Evolutionary conservation across 2,113 vertebrate genomes (phyloP), one percentile per base, ranked within the genome.

Genomic region (Salvelinus sp.): DNA sequence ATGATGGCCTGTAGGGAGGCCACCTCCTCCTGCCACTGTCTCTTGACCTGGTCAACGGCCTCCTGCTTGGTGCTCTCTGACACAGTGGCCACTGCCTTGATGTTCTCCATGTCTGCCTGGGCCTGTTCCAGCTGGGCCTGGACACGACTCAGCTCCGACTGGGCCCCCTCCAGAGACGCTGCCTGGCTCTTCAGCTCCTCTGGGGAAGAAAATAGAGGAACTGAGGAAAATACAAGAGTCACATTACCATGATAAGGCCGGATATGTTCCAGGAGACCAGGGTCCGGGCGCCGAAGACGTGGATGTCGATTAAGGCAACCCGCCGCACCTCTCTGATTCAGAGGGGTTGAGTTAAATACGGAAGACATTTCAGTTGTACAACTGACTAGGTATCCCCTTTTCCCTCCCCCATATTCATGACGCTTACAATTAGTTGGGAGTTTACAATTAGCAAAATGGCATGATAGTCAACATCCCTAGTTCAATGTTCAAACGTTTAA

Each of bases 41-140:
- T 93, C 87, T 95, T 96, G 83, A 99, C 95, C 88, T 98, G 96
- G 82, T 99, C 97, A 0, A 99, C 97, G 81, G 97, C 97, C 85
- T 99, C 98, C 87, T 99, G 98, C 78, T 98, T 99, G 69, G 97
- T 99, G 84, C 93, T 97, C 88, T 99, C 98, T 0, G 97, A 99
- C 25, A 99, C 94, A 0, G 97, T 98, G 82, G 98, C 98, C 64
- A 99, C 94, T 0, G 94, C 96, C 86, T 96, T 97, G 86, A 99
- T 98, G 89, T 96, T 98, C 91, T 99, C 98, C 85, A 98, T 97
- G 76, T 99, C 97, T 0, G 94, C 93, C 7, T 84, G 95, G 50
- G 96, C 95, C 71, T 96, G 94, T 73, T 87, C 85, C 71, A 99
- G 93, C 89, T 96, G 95, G 3, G 86, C 89, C 65, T 96, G 94